These are phyloP conservation scores for Melanotaenia boesemani DNA, from an alignment of 2,797 vertebrate genomes.

Conservation along the genomic window DNA sequence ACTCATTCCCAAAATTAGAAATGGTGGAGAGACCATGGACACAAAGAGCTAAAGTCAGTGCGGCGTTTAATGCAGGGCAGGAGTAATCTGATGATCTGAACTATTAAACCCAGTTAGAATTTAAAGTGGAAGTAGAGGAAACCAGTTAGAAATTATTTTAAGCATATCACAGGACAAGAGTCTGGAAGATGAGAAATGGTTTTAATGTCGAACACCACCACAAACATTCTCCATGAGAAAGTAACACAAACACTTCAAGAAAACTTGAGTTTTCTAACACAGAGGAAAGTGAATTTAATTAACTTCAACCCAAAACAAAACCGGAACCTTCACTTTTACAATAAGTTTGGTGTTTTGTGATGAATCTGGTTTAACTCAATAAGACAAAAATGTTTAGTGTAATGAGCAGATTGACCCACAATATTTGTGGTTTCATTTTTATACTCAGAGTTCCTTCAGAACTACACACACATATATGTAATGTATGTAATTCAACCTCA, in stretches of 20 bases:
- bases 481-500: background rate
- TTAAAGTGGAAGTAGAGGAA: slow-evolving; percentile 6
- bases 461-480: too few relatives aligned
- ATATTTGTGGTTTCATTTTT: too few relatives aligned
- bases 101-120: slow-evolving; percentile 1
- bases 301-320: too few relatives aligned
- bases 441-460: too few relatives aligned
- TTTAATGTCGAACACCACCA: background rate
- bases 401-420: too few relatives aligned
- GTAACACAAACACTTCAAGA: too few relatives aligned
- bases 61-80: slow-evolving; percentile 25
- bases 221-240: background rate
- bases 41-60: slow-evolving; percentile 8
- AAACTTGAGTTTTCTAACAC: too few relatives aligned
- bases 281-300: too few relatives aligned
- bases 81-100: slow-evolving; percentile 18
- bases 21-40: background rate
- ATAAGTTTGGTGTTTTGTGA: too few relatives aligned
- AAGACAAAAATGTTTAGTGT: too few relatives aligned
- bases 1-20: slow-evolving; percentile 36
- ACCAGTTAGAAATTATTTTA: slow-evolving; percentile 10
- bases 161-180: background rate
- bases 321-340: too few relatives aligned
- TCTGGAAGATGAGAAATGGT: background rate
- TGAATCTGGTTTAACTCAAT: too few relatives aligned